Percentiles rank a stretch among this genome's conserved stretches.
Conservation (phyloP, 2,888 invertebrate species). For the Protonemura montana region DNA sequence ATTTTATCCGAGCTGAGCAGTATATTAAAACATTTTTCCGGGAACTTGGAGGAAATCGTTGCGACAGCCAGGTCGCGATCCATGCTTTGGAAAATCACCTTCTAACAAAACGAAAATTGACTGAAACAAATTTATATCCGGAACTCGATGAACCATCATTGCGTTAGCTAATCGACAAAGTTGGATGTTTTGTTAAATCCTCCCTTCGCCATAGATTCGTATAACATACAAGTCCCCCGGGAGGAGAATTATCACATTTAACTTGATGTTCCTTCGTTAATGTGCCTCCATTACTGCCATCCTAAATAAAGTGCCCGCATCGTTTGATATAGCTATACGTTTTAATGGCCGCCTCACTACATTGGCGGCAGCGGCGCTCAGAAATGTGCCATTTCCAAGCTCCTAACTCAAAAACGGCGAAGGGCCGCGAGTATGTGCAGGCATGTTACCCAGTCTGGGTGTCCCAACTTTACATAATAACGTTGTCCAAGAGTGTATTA, state of each 20-base stretch:
- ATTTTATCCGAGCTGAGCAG: not conserved
- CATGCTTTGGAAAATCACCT: not conserved
- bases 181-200: not conserved
- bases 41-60: not conserved
- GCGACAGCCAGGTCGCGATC: not conserved
- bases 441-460: not conserved
- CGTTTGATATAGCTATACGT: slow-evolving; percentile 20
- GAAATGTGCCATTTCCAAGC: not conserved
- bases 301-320: slow-evolving; percentile 14
- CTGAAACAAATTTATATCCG: not conserved
- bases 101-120: not conserved
- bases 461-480: slow-evolving; percentile 33
- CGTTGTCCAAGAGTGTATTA: slow-evolving; percentile 39
- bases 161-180: not conserved
- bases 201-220: not conserved
- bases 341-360: not conserved
- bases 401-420: slow-evolving; percentile 21
- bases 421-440: not conserved
- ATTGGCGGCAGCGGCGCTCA: not conserved
- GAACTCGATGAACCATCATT: not conserved
- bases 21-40: not conserved
- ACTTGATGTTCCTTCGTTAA: slow-evolving; percentile 23
- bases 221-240: not conserved
- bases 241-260: slow-evolving; percentile 29
- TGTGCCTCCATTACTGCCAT: not conserved